Evolutionary conservation across 2,888 invertebrate genomes (phyloP).

Genomic region (Gonocerus acuteangulatus): DNA sequence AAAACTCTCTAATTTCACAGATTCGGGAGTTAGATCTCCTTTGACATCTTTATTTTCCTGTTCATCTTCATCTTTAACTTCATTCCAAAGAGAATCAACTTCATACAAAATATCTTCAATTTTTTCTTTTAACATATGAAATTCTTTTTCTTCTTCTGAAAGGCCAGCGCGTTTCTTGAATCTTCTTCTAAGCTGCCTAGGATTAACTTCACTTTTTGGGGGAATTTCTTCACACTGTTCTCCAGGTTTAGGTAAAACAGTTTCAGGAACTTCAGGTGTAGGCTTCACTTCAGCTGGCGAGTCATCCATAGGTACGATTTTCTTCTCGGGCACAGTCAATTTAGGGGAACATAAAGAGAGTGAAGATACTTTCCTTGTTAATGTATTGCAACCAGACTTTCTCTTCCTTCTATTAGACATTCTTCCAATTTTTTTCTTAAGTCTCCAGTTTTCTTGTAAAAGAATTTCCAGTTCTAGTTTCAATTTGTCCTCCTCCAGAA

Average conservation of each 20-base stretch:
- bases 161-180: constrained; percentile 10
- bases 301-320: constrained; percentile 8
- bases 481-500: not conserved
- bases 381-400: not conserved
- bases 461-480: constrained; percentile 12
- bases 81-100: constrained; percentile 16
- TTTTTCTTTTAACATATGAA: constrained; percentile 7
- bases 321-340: not conserved
- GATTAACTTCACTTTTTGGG: not conserved
- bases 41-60: constrained; percentile 3
- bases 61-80: constrained; percentile 20
- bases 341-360: not conserved
- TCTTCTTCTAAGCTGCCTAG: not conserved
- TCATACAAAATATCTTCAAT: constrained; percentile 8
- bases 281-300: not conserved
- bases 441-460: constrained; percentile 5
- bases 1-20: no score
- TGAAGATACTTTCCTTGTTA: not conserved
- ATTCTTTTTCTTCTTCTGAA: constrained; percentile 8
- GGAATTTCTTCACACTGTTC: no score
- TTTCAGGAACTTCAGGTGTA: not conserved
- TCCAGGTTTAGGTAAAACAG: not conserved
- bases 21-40: no score
- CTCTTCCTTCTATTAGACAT: not conserved
- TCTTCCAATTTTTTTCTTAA: not conserved